Evolutionary conservation across 2,797 vertebrate species (phyloP), one percentile per base, ranked within the genome.

Genomic region (Channallabes apus): DNA sequence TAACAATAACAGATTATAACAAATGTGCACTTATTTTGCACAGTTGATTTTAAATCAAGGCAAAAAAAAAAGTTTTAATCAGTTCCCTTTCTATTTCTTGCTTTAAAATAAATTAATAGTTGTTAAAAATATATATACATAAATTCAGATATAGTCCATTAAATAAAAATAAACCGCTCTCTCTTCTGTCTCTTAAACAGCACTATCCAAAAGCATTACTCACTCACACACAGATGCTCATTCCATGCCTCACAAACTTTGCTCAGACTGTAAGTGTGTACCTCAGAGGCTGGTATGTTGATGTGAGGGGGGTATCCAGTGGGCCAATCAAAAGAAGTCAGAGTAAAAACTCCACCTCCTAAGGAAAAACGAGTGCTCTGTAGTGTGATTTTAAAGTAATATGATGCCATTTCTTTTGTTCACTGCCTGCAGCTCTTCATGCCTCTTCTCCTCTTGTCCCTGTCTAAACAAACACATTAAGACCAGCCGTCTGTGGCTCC

Each of bases 311-410:
- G 27, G 67, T 67, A 86, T 68, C 6, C 29, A 58, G 7, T 12
- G 22, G 59, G 79, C 94, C 94, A 94, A 93, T 94, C 90, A 56
- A 32, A 27, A 18, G 27, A 27, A 51, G 22, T 84, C 88, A 79
- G 91, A 86, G 56, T 27, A 35, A 73, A 81, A 87, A 89, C 88
- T 84, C 86, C 87, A 67, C 90, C 88, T 69, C 38, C 64, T 71
- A 59, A 35, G 88, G 88, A 89, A 90, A 88, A 79, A 90, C 0
- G 88, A 83, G 76, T 88, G 87, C 89, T 88, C 89, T 8, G 84
- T 85, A 84, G 76, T 89, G 88, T 82, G 91, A 90, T 91, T 92
- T 94, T 87, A 93, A 86, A 90, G 94, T 93, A 95, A 95, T 76
- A 72, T 61, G 93, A 95, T 89, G 92, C 91, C 79, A 4, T 79